phyloP scores from a whole-genome alignment of 2,888 invertebrate genomes.

The Mythimna lalbum region DNA sequence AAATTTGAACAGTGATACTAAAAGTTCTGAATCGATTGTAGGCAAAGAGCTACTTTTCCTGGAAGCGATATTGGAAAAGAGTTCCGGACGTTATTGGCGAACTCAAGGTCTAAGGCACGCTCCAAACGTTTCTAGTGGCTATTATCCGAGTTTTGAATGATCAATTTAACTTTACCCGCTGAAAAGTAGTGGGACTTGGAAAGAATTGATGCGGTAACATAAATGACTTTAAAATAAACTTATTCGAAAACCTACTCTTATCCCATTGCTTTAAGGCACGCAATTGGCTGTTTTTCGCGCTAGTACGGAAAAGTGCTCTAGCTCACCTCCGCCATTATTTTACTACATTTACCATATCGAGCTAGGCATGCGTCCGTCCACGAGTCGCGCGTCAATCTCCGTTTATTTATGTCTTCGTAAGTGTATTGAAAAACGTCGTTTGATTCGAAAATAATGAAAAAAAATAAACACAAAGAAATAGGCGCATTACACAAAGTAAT shows the following conservation, averaged over 20 bases:
- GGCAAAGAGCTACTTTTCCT: constrained; percentile 55
- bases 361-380: no score
- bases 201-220: constrained; percentile 63
- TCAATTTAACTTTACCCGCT: constrained; percentile 79
- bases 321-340: no score
- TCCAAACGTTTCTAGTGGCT: constrained; percentile 71
- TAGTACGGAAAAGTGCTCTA: no score
- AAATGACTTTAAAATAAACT: not conserved
- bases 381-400: no score
- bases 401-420: no score
- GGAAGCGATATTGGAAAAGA: constrained; percentile 55
- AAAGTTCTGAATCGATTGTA: constrained; percentile 54
- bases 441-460: no score
- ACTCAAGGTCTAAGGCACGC: constrained; percentile 61
- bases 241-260: not conserved
- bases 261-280: no score
- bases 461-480: no score
- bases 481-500: no score
- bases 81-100: constrained; percentile 63
- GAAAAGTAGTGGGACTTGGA: constrained; percentile 60
- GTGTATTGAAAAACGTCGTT: no score
- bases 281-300: no score
- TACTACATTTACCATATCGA: no score
- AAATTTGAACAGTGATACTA: constrained; percentile 37
- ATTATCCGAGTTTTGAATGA: constrained; percentile 81